Evolutionary conservation across 1,140 invertebrate genomes (phyloP).

Genomic region (Zaprionus ornatus): DNA sequence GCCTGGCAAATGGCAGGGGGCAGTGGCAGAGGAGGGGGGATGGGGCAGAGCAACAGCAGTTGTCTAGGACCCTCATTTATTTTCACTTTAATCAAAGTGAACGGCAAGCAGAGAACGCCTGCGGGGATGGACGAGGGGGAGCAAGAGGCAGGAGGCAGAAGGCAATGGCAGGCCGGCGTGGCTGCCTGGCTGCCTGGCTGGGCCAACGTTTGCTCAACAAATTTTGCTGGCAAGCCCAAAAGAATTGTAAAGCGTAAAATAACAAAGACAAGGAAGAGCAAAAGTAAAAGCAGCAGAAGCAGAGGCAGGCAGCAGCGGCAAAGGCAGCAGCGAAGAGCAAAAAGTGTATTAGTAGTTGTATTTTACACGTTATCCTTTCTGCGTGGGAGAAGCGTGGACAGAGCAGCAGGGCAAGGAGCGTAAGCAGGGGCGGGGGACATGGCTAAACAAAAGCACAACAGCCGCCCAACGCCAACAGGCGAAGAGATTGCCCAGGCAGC

Average conservation of each 20-base stretch:
- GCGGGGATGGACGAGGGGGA: constrained; percentile 28
- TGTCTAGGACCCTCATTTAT: constrained; percentile 80
- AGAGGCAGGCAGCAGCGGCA: too few relatives aligned
- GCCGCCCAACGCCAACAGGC: constrained; percentile 7
- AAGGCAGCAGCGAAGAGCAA: constrained; percentile 7
- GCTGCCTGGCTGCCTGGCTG: not conserved
- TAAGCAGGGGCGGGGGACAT: not conserved
- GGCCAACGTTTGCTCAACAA: constrained; percentile 64
- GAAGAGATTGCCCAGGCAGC: constrained; percentile 51
- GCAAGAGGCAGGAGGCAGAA: not conserved
- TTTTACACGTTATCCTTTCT: constrained; percentile 79
- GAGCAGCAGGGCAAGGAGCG: too few relatives aligned
- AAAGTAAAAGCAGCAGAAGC: constrained; percentile 36
- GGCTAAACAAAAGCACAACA: constrained; percentile 64
- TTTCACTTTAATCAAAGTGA: constrained; percentile 82
- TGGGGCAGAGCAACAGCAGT: constrained; percentile 51
- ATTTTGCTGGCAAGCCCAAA: constrained; percentile 73
- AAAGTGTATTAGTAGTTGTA: constrained; percentile 67
- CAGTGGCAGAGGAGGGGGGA: not conserved
- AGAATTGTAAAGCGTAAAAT: constrained; percentile 81
- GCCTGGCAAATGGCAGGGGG: constrained; percentile 15
- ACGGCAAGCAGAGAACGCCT: constrained; percentile 52
- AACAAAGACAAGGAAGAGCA: constrained; percentile 69
- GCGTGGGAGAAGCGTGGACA: constrained; percentile 3
- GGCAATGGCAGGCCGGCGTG: not conserved